Base-by-base conservation (phyloP, 2,113 vertebrate species). In the Cryptomyrus ogoouensis region DNA sequence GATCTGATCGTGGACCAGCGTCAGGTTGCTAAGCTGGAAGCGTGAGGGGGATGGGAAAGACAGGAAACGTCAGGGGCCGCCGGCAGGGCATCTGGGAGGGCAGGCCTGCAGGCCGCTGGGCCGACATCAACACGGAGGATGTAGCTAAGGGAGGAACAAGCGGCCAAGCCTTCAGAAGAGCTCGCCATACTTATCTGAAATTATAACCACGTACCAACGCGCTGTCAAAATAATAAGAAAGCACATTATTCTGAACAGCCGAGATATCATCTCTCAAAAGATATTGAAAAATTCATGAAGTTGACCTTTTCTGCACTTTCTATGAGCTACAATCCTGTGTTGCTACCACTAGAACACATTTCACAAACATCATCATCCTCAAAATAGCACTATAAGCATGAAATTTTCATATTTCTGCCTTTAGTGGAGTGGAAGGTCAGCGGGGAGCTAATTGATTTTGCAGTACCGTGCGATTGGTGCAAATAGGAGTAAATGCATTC, bases 401-500 rank as follows among this genome's bases (percentile, higher is more conserved):
- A 42, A 77, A 70, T 70, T 39, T 35, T 42, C 27, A 77, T 42
- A 77, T 77, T 42, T 77, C 31, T 42, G 74, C 4, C 74, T 77
- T 77, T 42, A 77, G 74, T 35, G 2, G 74, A 77, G 17, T 12
- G 39, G 42, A 15, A 58, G 83, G 42, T 84, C 88, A 47, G 47
- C 52, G 15, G 42, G 27, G 80, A 87, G n/a, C 49, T 0, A 0
- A 39, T 92, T 84, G 5, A 15, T 0, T 58, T 5, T 19, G 77
- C 17, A 88, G 3, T 95, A 98, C 97, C 94, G 97, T 97, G 85
- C 98, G 96, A 90, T 96, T 97, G 88, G 97, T 96, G 92, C 98
- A 99, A 91, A 98, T 92, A 0, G 98, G 98, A 10, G 97, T 97
- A 93, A 98, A 99, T 0, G 98, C 98, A 0, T 99, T 98, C 88